A percentile compares a stretch with the other conserved stretches of the same genome.
Conservation (phyloP, 2,113 vertebrate genomes). For the Pavo muticus region DNA sequence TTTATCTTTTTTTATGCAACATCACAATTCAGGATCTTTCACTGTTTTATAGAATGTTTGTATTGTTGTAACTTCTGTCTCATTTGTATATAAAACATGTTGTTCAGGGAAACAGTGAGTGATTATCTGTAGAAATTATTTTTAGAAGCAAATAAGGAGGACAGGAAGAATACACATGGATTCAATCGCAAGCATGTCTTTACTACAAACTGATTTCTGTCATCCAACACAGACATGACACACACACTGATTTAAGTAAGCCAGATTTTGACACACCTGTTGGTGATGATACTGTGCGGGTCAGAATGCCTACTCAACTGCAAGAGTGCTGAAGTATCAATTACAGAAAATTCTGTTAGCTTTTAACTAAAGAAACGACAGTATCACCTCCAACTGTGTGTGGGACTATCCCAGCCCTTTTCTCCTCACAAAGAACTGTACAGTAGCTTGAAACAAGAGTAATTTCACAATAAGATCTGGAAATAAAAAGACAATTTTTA, state of each 20-base stretch:
- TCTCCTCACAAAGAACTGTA: neutral
- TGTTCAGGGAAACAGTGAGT: neutral
- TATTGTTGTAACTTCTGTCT: neutral
- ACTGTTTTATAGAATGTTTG: neutral
- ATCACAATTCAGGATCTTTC: neutral
- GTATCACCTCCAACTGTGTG: neutral
- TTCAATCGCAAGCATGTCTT: neutral
- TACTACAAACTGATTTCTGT: neutral
- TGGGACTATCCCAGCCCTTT: neutral
- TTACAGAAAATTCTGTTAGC: neutral
- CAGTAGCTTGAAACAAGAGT: neutral
- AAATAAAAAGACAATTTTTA: neutral
- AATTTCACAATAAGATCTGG: neutral
- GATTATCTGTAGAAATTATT: neutral
- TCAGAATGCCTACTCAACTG: neutral
- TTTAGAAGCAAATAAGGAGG: conserved; percentile 1
- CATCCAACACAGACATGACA: neutral
- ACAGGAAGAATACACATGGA: neutral
- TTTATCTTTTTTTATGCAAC: neutral
- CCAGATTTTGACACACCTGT: neutral
- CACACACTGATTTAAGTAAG: neutral
- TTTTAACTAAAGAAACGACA: neutral
- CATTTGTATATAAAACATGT: neutral
- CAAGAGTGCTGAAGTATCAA: neutral
- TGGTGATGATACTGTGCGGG: fast-evolving